phyloP scores from a whole-genome alignment of 2,888 invertebrate genomes.

The Corythucha ciliata region DNA sequence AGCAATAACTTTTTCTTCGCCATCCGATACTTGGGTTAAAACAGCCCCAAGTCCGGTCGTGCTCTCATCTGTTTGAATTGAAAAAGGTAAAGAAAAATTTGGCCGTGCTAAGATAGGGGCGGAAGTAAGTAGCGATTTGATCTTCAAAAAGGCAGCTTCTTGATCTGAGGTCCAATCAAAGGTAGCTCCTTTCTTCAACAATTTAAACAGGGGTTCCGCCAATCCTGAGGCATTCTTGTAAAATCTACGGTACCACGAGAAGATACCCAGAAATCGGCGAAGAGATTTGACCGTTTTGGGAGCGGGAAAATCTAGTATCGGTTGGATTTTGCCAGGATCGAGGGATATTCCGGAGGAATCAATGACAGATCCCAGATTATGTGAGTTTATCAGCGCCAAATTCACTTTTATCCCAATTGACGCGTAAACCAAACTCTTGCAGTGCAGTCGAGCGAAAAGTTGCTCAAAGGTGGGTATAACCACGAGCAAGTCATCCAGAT shows the following conservation, averaged over 20 bases:
- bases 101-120: constrained; percentile 27
- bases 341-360: constrained; percentile 6
- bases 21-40: constrained; percentile 31
- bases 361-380: constrained; percentile 18
- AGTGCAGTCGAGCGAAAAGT: too few species aligned
- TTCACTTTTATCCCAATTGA: constrained; percentile 10
- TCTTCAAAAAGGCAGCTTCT: constrained; percentile 15
- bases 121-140: constrained; percentile 11
- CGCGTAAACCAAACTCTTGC: too few species aligned
- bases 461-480: too few species aligned
- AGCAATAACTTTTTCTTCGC: constrained; percentile 31
- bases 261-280: constrained; percentile 22
- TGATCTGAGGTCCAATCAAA: constrained; percentile 21
- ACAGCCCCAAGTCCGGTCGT: constrained; percentile 25
- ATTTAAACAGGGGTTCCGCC: constrained; percentile 29
- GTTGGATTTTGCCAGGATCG: constrained; percentile 16
- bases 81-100: constrained; percentile 25
- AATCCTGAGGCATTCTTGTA: constrained; percentile 31
- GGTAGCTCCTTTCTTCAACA: constrained; percentile 26
- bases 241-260: constrained; percentile 33
- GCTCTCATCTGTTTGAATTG: constrained; percentile 26
- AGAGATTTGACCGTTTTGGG: constrained; percentile 14
- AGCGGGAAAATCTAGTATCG: constrained; percentile 13
- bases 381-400: constrained; percentile 9
- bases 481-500: too few species aligned